Evolutionary conservation across 2,113 vertebrate species (phyloP).

Genomic region (Neomonachus schauinslandi): DNA sequence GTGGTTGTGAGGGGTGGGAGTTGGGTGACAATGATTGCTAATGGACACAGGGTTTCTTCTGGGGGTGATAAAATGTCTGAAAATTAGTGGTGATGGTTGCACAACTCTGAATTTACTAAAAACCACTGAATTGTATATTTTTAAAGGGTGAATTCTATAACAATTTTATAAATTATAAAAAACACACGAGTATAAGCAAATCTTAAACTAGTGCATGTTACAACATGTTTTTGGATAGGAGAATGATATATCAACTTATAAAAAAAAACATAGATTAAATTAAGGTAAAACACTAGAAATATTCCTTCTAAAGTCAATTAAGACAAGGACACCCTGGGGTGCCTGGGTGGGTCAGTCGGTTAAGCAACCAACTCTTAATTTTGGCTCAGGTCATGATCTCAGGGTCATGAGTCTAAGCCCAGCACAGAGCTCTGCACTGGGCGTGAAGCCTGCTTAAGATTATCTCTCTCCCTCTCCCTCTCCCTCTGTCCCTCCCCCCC

Average conservation of each 20-base stretch:
- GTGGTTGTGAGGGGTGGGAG: not conserved
- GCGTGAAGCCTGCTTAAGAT: not conserved
- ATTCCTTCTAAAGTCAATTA: slow-evolving; percentile 42
- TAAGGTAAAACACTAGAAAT: slow-evolving; percentile 14
- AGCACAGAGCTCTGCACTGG: not conserved
- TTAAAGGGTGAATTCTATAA: slow-evolving; percentile 26
- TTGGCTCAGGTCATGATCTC: not conserved
- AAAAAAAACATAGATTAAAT: slow-evolving; percentile 19
- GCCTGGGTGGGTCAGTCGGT: not conserved
- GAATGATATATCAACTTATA: not conserved
- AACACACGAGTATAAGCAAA: not conserved
- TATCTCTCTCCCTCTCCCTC: not conserved
- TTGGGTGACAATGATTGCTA: not conserved
- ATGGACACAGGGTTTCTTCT: not conserved
- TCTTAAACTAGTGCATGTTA: slow-evolving; percentile 2
- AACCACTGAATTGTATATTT: not conserved
- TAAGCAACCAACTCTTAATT: not conserved
- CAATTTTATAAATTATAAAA: slow-evolving; percentile 23
- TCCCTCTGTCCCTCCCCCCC: not conserved
- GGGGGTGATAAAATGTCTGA: slow-evolving; percentile 24
- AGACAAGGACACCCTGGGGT: not conserved
- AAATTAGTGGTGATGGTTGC: not conserved
- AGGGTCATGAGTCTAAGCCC: not conserved
- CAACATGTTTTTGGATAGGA: not conserved
- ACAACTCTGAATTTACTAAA: slow-evolving; percentile 47